Percentiles rank a stretch among this genome's conserved stretches.
Evolutionary conservation across 1,140 invertebrate genomes (phyloP).

Genomic region (Drosophila aff.): DNA sequence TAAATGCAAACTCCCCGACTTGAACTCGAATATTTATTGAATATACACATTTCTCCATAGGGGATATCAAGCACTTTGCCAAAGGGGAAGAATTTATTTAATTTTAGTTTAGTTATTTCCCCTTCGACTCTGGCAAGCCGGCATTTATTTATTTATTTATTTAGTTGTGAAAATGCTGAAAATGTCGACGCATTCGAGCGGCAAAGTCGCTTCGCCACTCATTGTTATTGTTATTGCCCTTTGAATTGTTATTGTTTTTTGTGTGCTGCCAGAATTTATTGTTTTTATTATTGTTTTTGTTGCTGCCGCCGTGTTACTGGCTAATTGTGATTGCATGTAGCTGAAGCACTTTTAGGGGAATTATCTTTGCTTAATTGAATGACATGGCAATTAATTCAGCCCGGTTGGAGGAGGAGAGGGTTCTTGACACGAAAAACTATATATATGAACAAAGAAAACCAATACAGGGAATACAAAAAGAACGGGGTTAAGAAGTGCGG

Average conservation of each 20-base stretch:
- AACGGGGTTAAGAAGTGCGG: not conserved
- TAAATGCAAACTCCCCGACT: constrained; percentile 12
- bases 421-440: not conserved
- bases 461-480: not conserved
- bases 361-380: constrained; percentile 72
- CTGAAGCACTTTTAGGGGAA: constrained; percentile 59
- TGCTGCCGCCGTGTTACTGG: constrained; percentile 5
- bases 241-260: constrained; percentile 28
- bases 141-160: constrained; percentile 28
- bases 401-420: not conserved
- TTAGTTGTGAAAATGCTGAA: constrained; percentile 47
- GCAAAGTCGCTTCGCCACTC: constrained; percentile 18
- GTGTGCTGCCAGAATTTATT: constrained; percentile 11
- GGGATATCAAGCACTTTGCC: constrained; percentile 23
- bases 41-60: constrained; percentile 17
- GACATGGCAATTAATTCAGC: constrained; percentile 60
- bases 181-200: constrained; percentile 54
- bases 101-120: constrained; percentile 21
- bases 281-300: constrained; percentile 6
- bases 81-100: constrained; percentile 12
- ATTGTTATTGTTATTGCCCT: constrained; percentile 33
- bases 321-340: constrained; percentile 75
- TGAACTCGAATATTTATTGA: constrained; percentile 37
- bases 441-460: not conserved
- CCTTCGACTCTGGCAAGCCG: not conserved